These are phyloP conservation scores for Mustelus asterias DNA, from an alignment of 2,113 vertebrate species.

Conservation along the genomic window DNA sequence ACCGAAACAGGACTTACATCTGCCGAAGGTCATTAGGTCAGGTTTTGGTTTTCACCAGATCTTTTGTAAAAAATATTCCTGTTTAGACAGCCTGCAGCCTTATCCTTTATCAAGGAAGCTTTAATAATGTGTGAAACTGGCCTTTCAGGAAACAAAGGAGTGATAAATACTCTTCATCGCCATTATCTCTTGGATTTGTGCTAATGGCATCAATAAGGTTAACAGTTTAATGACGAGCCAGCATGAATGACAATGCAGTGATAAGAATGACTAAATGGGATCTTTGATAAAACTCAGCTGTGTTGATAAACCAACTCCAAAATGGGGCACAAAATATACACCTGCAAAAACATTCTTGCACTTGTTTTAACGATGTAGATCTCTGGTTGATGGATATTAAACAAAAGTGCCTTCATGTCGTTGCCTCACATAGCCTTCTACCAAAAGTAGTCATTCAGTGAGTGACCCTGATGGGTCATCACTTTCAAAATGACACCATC, in stretches of 20 bases:
- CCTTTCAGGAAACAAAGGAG: conserved; percentile 14
- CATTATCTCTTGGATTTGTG: conserved; percentile 22
- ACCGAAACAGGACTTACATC: neutral
- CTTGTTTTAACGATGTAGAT: neutral
- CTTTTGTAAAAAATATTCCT: neutral
- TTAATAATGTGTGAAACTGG: conserved; percentile 14
- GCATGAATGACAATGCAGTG: neutral
- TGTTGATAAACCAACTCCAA: neutral
- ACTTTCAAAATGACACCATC: neutral
- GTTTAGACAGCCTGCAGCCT: neutral
- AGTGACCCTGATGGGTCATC: neutral
- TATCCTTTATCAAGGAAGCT: conserved; percentile 1
- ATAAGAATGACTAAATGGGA: conserved; percentile 15
- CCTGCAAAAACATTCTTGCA: neutral
- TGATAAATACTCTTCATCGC: conserved; percentile 5
- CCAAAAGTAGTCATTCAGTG: neutral
- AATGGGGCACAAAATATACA: neutral
- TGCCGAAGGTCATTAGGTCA: neutral
- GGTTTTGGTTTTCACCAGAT: neutral
- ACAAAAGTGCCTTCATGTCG: neutral
- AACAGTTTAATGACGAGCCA: neutral
- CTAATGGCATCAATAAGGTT: neutral
- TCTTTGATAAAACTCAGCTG: conserved; percentile 7
- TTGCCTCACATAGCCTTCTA: neutral
- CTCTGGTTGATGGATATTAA: conserved; percentile 1